Conservation (phyloP, 2,113 vertebrate genomes). For the Capra hircus region DNA sequence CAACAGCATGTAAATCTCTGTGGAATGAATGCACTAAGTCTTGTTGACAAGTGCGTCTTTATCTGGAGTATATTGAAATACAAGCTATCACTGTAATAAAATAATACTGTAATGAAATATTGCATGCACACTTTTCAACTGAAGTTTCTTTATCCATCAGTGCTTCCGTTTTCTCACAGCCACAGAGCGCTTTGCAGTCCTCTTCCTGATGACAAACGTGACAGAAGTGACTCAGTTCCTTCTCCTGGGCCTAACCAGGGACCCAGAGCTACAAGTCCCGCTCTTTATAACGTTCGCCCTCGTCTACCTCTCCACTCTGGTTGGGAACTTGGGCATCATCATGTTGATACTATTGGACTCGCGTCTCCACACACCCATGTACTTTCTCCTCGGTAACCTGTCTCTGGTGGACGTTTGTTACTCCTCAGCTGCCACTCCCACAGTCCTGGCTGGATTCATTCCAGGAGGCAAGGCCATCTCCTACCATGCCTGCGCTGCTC, state of each 20-base stretch:
- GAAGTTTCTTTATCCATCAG: neutral
- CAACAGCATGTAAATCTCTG: neutral
- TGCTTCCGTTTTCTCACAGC: neutral
- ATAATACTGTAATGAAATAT: neutral
- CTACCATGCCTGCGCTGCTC: neutral
- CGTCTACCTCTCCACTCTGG: neutral
- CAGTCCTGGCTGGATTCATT: neutral
- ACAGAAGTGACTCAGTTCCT: slow-evolving; percentile 8
- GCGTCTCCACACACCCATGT: slow-evolving; percentile 31
- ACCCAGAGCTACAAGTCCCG: neutral
- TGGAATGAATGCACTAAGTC: neutral
- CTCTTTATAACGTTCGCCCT: neutral
- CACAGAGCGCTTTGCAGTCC: neutral
- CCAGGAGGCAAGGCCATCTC: neutral
- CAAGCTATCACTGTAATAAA: neutral
- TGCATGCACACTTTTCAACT: neutral
- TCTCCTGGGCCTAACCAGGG: slow-evolving; percentile 19
- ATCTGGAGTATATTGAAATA: neutral
- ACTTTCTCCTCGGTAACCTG: slow-evolving; percentile 33
- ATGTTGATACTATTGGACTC: neutral
- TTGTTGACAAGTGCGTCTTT: neutral
- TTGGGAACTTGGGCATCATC: neutral
- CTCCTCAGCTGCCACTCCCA: slow-evolving; percentile 23
- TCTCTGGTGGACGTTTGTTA: slow-evolving; percentile 37
- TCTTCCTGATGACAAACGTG: neutral